Percentiles rank a stretch among this genome's conserved stretches.
Conservation (phyloP, 2,888 invertebrate genomes). For the Drosophila meridionalis region DNA sequence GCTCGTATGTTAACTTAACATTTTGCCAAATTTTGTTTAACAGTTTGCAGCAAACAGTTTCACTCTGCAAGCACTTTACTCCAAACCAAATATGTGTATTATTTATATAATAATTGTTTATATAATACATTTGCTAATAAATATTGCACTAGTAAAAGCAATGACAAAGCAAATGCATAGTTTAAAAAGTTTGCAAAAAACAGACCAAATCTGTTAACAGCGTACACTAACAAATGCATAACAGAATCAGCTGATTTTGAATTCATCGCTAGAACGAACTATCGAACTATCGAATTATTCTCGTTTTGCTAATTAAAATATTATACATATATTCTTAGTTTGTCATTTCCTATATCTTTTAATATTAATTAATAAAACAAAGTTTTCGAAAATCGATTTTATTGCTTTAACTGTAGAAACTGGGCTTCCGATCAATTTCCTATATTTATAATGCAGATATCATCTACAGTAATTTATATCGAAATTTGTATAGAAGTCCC, state of each 20-base stretch:
- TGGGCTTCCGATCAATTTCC: background rate
- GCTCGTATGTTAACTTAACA: conserved; percentile 30
- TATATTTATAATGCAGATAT: too few relatives aligned
- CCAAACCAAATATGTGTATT: background rate
- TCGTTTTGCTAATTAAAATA: too few relatives aligned
- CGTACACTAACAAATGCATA: background rate
- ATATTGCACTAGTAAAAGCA: background rate
- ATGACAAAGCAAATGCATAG: background rate
- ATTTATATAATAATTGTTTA: background rate
- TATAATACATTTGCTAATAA: too few relatives aligned
- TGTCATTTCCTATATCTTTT: background rate
- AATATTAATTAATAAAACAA: background rate
- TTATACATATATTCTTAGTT: too few relatives aligned
- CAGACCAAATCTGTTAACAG: background rate
- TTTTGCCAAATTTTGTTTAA: conserved; percentile 18
- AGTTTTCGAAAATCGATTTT: background rate
- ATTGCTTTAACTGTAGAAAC: background rate
- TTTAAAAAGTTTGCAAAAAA: background rate
- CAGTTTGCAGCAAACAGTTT: background rate
- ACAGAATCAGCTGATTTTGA: conserved; percentile 18
- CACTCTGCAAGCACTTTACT: background rate
- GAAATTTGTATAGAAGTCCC: background rate
- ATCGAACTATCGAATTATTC: background rate
- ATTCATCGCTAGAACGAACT: background rate
- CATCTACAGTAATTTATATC: too few relatives aligned